phyloP scores from a whole-genome alignment of 2,888 invertebrate species.

The Sphaerophoria rueppellii region DNA sequence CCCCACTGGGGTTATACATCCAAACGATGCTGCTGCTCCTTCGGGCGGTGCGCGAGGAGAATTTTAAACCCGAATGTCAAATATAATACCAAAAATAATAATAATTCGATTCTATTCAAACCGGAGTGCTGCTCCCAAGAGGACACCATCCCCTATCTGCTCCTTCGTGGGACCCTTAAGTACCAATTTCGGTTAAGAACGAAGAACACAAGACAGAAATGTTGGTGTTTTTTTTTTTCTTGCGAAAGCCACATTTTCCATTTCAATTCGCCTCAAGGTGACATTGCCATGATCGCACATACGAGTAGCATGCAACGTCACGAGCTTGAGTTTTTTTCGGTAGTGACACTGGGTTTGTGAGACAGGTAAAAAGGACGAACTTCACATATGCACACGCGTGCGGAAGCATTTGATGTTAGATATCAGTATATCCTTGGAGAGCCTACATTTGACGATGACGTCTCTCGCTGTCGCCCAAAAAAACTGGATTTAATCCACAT shows the following conservation, averaged over 20 bases:
- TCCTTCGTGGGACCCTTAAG: not conserved
- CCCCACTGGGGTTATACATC: not conserved
- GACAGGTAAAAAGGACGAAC: conserved; percentile 5
- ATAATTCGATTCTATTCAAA: conserved; percentile 55
- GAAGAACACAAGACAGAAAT: not conserved
- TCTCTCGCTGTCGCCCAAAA: not conserved
- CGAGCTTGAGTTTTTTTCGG: conserved; percentile 22
- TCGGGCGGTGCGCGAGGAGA: not conserved
- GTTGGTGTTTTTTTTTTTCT: conserved; percentile 1
- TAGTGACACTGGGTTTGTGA: conserved; percentile 2
- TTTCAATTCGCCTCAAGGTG: conserved; percentile 39
- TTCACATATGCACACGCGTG: not conserved
- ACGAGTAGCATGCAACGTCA: not conserved
- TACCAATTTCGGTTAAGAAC: conserved; percentile 11
- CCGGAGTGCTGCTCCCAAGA: conserved; percentile 14
- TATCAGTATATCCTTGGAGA: not conserved
- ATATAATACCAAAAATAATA: conserved; percentile 14
- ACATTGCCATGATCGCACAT: conserved; percentile 25
- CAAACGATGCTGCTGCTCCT: conserved; percentile 14
- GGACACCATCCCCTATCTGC: not conserved
- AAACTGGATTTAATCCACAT: conserved; percentile 55
- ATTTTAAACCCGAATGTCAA: conserved; percentile 12
- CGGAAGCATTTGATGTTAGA: not conserved
- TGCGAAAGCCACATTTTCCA: conserved; percentile 48
- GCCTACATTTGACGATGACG: too few species aligned